A percentile compares a stretch with the other conserved stretches of the same genome.
Evolutionary conservation across 2,888 invertebrate genomes (phyloP).

Genomic region (Dorcus parallelipipedus): DNA sequence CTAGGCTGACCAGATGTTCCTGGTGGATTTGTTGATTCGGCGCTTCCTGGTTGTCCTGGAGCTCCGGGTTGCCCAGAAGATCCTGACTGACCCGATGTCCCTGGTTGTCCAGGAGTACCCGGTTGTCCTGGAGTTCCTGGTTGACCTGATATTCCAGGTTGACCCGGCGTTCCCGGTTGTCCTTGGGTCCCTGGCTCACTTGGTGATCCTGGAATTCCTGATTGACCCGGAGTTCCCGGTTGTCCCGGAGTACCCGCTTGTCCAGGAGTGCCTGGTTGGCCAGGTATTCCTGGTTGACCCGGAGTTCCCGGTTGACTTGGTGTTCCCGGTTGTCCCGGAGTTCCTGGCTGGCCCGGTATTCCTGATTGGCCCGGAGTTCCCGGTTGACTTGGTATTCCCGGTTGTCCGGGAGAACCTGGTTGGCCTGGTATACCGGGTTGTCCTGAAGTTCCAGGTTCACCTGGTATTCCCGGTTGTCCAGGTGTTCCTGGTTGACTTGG

Average conservation of each 20-base stretch:
- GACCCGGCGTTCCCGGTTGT: slow-evolving; percentile 9
- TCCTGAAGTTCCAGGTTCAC: slow-evolving; percentile 32
- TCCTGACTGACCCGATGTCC: slow-evolving; percentile 38
- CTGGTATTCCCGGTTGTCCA: slow-evolving; percentile 45
- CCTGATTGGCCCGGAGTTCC: slow-evolving; percentile 22
- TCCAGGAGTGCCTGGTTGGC: slow-evolving; percentile 11
- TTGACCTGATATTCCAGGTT: slow-evolving; percentile 42
- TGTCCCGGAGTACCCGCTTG: no score
- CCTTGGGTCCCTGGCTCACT: slow-evolving; percentile 9
- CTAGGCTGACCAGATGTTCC: slow-evolving; percentile 8
- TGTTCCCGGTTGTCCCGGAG: slow-evolving; percentile 5
- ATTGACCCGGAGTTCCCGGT: neutral
- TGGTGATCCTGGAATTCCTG: slow-evolving; percentile 20
- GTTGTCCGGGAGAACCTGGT: slow-evolving; percentile 13
- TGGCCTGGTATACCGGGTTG: slow-evolving; percentile 8
- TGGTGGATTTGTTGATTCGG: slow-evolving; percentile 10
- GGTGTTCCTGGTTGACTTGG: slow-evolving; percentile 34
- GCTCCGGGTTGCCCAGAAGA: slow-evolving; percentile 39
- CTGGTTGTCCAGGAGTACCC: slow-evolving; percentile 33
- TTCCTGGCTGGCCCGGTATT: slow-evolving; percentile 14
- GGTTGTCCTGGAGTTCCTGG: slow-evolving; percentile 45
- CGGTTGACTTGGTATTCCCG: slow-evolving; percentile 13
- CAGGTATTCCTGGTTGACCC: slow-evolving; percentile 11
- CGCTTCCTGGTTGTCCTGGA: slow-evolving; percentile 14
- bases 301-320: slow-evolving; percentile 14